Base-by-base conservation (phyloP, 92 coral and sea anemone species). In the Phymanthus crucifer region DNA sequence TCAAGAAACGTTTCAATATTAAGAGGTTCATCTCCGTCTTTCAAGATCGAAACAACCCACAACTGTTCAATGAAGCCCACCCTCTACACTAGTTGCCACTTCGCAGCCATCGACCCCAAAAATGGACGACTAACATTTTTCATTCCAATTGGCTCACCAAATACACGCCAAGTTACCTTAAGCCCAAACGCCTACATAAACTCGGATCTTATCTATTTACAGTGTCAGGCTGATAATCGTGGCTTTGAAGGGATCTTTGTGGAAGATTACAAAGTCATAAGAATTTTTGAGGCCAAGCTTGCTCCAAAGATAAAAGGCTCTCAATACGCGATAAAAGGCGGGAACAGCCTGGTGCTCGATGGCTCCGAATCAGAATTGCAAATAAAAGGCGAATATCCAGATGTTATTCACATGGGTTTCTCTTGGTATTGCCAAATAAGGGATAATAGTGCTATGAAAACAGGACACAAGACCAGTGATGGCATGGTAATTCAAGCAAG, bases 251-350 rank as follows among this genome's bases (percentile, higher is more conserved):
- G 50, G 18, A 57, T n/a, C 67, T 82, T 58, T 67, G 36, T 54
- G 21, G 38, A 72, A 31, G 80, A 82, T 57, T 73, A 38, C 71
- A 76, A 32, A 36, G 40, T 80, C n/a, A 36, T 89, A 5, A 37
- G 40, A 72, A 33, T 89, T 21, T 70, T 69, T 14, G 74, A 77
- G 19, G 83, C 87, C 29, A 81, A 74, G 3, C 57, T 89, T 7
- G 45, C 68, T 8, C 84, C 87, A 17, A 85, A 14, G 31, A 77
- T 89, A 57, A 66, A 14, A 26, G 92, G 89, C 17, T 83, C 84
- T 2, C 31, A 17, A n/a, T 34, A 54, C 18, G 78, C 80, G 2
- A 47, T 82, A n/a, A 67, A 26, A 21, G 75, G 80, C 68, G 65
- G 37, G 33, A 61, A 71, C 8, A 65, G 45, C 58, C 37, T 88